Evolutionary conservation across 2,888 invertebrate genomes (phyloP), one percentile per base, ranked within the genome.

Genomic region (Sphaerophoria taeniata): DNA sequence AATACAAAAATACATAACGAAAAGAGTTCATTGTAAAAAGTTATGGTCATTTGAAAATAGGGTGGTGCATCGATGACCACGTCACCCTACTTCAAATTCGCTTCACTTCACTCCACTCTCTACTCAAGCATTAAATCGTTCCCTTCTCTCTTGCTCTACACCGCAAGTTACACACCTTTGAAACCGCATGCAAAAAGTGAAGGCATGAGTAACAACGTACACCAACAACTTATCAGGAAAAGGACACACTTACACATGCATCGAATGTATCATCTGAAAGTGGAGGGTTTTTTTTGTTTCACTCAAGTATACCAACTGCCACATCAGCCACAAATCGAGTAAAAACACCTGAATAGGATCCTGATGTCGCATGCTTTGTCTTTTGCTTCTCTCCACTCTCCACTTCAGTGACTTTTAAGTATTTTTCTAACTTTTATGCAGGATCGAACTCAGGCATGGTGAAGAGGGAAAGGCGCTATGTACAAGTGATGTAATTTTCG

Each of bases 231-330:
- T 43, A 67, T 58, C 53, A 60, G 43, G 7, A 39, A 24, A 39
- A 11, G 36, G 9, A 65, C 51, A 34, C 14, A 31, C 67, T 7
- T 11, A 6, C 36, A 39, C 47, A 45, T 47, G 53, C 47, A 43
- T 24, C 24, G 24, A 24, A 24, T 24, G 24, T 39, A 39, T 39
- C 9, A 9, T 6, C 6, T 39, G 9, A 7, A 39, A 34, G 12
- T 34, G 60, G 31, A 63, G 51, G n/a, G 69, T 73, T 83, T 73
- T 83, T 73, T 24, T 74, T 65, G 74, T 75, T 80, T 69, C 72
- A 69, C 55, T 84, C 71, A 72, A 76, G 80, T 84, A 72, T 84
- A 61, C 72, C 75, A 80, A 71, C 84, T 71, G 75, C 60, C 71
- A 61, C 79, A 71, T 72, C 75, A 80, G 47, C 80, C 80, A 72